Conservation (phyloP, 2,888 invertebrate genomes). For the Protonemura montana region DNA sequence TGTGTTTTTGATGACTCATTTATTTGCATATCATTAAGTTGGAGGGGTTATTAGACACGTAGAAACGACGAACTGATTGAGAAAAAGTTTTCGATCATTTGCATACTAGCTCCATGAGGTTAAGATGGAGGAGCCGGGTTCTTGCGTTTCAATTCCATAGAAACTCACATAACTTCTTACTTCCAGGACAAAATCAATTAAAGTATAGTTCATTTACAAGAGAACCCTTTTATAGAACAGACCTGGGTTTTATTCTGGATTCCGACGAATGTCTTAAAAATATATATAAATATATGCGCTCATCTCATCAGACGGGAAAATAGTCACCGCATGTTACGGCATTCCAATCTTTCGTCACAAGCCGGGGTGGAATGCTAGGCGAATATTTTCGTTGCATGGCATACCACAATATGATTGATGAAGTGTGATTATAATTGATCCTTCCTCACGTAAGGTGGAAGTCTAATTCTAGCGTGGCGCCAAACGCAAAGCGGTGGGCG, state of each 20-base stretch:
- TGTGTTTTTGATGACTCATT: background rate
- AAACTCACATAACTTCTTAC: too few species aligned
- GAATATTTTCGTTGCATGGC: background rate
- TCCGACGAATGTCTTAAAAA: background rate
- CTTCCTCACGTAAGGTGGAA: background rate
- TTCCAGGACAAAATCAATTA: too few species aligned
- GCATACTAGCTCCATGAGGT: background rate
- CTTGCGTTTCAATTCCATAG: too few species aligned
- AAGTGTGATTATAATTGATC: background rate
- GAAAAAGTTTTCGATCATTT: background rate
- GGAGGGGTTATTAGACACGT: background rate
- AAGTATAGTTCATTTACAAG: too few species aligned
- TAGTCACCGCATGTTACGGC: background rate
- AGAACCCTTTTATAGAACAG: too few species aligned
- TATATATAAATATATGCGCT: background rate
- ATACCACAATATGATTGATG: background rate
- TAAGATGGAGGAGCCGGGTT: background rate
- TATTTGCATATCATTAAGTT: background rate
- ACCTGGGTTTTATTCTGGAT: too few species aligned
- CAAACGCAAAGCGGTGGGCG: slow-evolving; percentile 9
- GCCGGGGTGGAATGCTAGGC: background rate
- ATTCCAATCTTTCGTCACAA: background rate
- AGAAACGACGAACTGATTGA: background rate
- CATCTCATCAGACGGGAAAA: background rate
- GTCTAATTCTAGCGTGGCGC: background rate